These are phyloP conservation scores for Andrena praecox DNA, from an alignment of 2,888 invertebrate genomes.

Conservation along the genomic window DNA sequence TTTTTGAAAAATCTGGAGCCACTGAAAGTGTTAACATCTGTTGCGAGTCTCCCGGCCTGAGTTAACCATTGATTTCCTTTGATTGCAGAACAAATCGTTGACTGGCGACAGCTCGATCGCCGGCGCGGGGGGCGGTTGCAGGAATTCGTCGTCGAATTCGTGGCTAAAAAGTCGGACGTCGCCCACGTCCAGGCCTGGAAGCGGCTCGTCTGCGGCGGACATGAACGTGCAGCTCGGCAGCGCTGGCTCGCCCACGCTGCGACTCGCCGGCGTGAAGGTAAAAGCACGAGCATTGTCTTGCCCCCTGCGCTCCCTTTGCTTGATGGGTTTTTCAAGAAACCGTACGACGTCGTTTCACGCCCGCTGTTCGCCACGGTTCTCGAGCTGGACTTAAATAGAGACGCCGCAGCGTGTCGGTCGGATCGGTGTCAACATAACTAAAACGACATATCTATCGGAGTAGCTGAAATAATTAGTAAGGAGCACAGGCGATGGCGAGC, in stretches of 20 bases:
- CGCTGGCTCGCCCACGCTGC: conserved; percentile 85
- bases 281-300: conserved; percentile 43
- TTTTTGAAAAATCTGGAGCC: no score
- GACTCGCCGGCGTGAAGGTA: conserved; percentile 85
- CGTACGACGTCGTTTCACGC: conserved; percentile 39
- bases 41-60: not conserved
- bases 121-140: conserved; percentile 73
- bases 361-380: conserved; percentile 14
- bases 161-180: conserved; percentile 81
- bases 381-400: conserved; percentile 20
- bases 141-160: conserved; percentile 80
- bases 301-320: conserved; percentile 1
- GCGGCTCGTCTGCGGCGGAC: conserved; percentile 83
- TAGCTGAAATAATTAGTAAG: no score
- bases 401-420: not conserved
- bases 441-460: not conserved
- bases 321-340: conserved; percentile 28
- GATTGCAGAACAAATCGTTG: conserved; percentile 80
- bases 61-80: conserved; percentile 29
- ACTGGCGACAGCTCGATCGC: conserved; percentile 77
- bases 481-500: no score
- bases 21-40: not conserved
- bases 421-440: not conserved
- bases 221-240: conserved; percentile 86
- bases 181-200: conserved; percentile 81